Percentiles rank a stretch among this genome's conserved stretches.
These are phyloP conservation scores for Cheilosia impressa DNA, from an alignment of 2,888 invertebrate species.

Conservation along the genomic window DNA sequence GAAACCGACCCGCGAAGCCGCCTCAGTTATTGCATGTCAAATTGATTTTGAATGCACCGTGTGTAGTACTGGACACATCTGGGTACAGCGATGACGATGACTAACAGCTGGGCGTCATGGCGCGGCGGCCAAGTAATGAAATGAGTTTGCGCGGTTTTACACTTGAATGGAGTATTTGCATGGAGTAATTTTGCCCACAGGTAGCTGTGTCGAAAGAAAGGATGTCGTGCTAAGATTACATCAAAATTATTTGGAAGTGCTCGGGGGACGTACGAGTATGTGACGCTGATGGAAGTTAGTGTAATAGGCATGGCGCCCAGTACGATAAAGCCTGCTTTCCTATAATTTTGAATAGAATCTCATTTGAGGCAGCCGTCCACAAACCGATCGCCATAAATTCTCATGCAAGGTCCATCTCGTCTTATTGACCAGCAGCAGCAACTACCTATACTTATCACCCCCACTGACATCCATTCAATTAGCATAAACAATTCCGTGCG, in stretches of 20 bases:
- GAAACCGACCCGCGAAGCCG: slow-evolving; percentile 32
- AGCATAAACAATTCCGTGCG: slow-evolving; percentile 44
- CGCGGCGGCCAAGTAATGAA: background rate
- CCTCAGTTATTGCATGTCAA: slow-evolving; percentile 47
- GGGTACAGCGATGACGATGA: background rate
- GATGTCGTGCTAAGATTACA: background rate
- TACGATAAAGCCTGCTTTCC: too few relatives aligned
- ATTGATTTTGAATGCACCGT: slow-evolving; percentile 56
- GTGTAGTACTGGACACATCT: background rate
- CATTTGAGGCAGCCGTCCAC: background rate
- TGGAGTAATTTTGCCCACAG: background rate
- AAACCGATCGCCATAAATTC: background rate
- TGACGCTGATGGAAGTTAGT: too few relatives aligned
- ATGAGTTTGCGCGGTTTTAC: background rate
- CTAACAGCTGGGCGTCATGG: background rate
- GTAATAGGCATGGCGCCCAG: too few relatives aligned
- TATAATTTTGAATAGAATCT: too few relatives aligned
- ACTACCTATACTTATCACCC: slow-evolving; percentile 26
- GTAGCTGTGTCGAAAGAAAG: background rate
- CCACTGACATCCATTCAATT: slow-evolving; percentile 50
- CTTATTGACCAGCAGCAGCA: background rate
- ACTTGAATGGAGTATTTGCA: background rate
- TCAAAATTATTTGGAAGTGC: background rate
- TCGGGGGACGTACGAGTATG: too few relatives aligned
- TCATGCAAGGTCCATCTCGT: background rate